Conservation (phyloP, 1,140 invertebrate genomes). For the Leptinotarsa texana region DNA sequence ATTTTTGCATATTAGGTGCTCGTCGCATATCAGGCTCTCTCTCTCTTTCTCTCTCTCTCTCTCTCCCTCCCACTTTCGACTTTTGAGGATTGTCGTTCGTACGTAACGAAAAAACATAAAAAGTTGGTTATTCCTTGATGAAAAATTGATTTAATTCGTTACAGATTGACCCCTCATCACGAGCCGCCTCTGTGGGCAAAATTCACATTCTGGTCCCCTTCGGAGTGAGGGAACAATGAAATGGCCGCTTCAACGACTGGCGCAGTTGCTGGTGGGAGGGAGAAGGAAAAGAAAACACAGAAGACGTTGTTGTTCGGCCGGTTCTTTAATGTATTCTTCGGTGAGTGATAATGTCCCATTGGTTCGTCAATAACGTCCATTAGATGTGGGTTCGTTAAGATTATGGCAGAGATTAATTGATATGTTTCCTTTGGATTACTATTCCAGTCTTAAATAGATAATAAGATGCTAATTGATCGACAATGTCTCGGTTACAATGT, state of each 20-base stretch:
- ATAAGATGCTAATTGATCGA: constrained; percentile 5
- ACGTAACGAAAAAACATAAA: too few species aligned
- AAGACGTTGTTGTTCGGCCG: background rate
- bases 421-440: background rate
- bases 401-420: constrained; percentile 6
- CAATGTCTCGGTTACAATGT: background rate
- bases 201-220: background rate
- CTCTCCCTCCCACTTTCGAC: too few species aligned
- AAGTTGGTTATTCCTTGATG: too few species aligned
- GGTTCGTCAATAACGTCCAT: constrained; percentile 5
- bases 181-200: background rate
- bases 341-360: constrained; percentile 5
- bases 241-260: constrained; percentile 4
- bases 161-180: background rate
- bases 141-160: too few species aligned
- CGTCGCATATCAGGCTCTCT: too few species aligned
- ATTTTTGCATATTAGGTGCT: too few species aligned
- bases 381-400: constrained; percentile 5
- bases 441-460: background rate
- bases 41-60: too few species aligned
- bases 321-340: constrained; percentile 1
- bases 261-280: background rate
- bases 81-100: too few species aligned
- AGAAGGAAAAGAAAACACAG: background rate
- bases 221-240: constrained; percentile 5